Percentiles rank a stretch among this genome's conserved stretches.
Conservation (phyloP, 2,888 invertebrate genomes). For the Rhagonycha lutea region DNA sequence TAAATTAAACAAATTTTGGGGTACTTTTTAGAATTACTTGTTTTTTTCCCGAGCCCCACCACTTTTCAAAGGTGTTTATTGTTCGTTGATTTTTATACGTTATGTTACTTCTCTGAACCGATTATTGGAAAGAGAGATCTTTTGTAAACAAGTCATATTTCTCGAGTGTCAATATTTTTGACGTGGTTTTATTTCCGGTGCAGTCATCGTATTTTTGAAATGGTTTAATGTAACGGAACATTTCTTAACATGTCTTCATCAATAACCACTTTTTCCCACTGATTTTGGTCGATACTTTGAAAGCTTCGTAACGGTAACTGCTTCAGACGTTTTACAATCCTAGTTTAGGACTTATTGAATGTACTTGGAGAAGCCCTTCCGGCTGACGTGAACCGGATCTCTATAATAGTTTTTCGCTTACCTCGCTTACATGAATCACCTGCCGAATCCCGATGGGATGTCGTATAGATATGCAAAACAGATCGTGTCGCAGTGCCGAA, state of each 20-base stretch:
- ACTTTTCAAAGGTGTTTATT: neutral
- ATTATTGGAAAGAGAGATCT: neutral
- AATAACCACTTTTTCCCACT: constrained; percentile 1
- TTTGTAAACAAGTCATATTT: constrained; percentile 16
- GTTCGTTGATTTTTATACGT: constrained; percentile 2
- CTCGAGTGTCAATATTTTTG: constrained; percentile 15
- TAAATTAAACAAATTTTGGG: neutral
- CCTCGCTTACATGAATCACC: constrained; percentile 17
- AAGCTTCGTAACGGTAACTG: constrained; percentile 11
- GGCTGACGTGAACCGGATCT: constrained; percentile 1
- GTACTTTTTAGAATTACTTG: neutral
- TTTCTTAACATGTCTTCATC: constrained; percentile 14
- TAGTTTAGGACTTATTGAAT: constrained; percentile 1
- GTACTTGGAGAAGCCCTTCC: constrained; percentile 7
- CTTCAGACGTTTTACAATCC: constrained; percentile 8
- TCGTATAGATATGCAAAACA: constrained; percentile 22
- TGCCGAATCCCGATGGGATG: constrained; percentile 13
- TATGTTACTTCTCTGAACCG: constrained; percentile 9
- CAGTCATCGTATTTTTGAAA: neutral
- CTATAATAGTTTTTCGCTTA: constrained; percentile 19
- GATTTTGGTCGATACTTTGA: constrained; percentile 10
- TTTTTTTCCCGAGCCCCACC: neutral
- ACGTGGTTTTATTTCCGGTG: constrained; percentile 10
- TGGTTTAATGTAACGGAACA: neutral
- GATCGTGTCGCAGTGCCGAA: constrained; percentile 19